A percentile compares a stretch with the other conserved stretches of the same genome.
These are phyloP conservation scores for Chloroclysta siterata DNA, from an alignment of 2,888 invertebrate species.

Conservation along the genomic window DNA sequence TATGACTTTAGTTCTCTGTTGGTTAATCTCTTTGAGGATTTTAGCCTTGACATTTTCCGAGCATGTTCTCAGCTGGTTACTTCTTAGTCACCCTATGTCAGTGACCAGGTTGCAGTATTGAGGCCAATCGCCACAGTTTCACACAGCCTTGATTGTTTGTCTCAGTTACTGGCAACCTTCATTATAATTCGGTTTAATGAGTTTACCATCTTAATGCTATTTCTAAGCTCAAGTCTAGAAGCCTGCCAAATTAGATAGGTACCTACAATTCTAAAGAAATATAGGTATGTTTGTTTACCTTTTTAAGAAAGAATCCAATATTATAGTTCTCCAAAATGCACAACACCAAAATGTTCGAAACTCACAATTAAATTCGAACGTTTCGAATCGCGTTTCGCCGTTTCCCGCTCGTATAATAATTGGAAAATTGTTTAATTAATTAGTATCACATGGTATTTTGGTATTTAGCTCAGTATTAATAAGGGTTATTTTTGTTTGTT, in stretches of 20 bases:
- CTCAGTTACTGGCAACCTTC: background rate
- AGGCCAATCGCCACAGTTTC: background rate
- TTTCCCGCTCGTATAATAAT: conserved; percentile 59
- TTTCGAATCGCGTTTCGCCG: conserved; percentile 61
- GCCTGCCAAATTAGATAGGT: too few species aligned
- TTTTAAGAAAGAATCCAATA: conserved; percentile 64
- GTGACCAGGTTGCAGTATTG: background rate
- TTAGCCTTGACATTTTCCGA: too few species aligned
- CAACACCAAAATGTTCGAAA: conserved; percentile 62
- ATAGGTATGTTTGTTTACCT: conserved; percentile 39
- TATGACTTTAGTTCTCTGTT: too few species aligned
- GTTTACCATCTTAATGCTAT: too few species aligned
- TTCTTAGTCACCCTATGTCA: background rate
- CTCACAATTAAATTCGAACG: conserved; percentile 65
- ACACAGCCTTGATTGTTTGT: background rate
- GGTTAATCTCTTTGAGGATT: too few species aligned
- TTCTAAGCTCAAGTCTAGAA: too few species aligned
- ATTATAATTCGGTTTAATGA: background rate
- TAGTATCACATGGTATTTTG: conserved; percentile 51
- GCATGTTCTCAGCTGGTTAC: background rate
- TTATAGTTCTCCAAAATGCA: conserved; percentile 59
- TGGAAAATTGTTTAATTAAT: conserved; percentile 43
- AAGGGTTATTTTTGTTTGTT: conserved; percentile 53
- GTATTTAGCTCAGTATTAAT: conserved; percentile 46
- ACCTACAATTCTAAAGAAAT: background rate